Conservation (phyloP, 1,140 invertebrate species). For the Drosophila kikkawai region DNA sequence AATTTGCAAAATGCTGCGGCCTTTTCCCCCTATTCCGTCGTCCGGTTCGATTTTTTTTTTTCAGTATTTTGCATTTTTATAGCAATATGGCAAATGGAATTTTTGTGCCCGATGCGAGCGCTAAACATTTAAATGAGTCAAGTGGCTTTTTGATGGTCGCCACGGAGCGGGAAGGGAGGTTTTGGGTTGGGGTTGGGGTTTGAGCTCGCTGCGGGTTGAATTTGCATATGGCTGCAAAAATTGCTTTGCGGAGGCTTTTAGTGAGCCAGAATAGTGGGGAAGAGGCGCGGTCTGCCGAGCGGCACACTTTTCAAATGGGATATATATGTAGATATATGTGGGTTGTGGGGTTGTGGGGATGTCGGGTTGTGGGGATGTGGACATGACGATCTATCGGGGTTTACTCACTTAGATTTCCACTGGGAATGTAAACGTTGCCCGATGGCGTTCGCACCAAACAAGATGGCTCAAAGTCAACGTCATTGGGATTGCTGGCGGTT, state of each 20-base stretch:
- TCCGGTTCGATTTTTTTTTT: constrained; percentile 29
- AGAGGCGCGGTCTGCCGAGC: background rate
- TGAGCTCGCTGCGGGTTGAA: constrained; percentile 35
- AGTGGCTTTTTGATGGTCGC: constrained; percentile 67
- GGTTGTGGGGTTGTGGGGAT: background rate
- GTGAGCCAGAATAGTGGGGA: background rate
- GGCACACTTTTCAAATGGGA: constrained; percentile 29
- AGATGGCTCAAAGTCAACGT: constrained; percentile 95
- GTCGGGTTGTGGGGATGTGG: background rate
- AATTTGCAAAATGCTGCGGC: constrained; percentile 72
- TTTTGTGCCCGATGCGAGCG: constrained; percentile 58
- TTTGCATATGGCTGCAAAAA: constrained; percentile 66
- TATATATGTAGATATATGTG: constrained; percentile 13
- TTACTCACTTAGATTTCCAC: constrained; percentile 89
- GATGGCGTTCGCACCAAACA: constrained; percentile 95
- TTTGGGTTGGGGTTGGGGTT: background rate
- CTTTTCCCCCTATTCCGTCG: constrained; percentile 1
- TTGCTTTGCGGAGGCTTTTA: constrained; percentile 38
- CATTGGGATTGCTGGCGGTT: constrained; percentile 89
- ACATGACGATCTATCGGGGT: constrained; percentile 7
- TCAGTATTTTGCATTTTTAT: constrained; percentile 73
- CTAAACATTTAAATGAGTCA: constrained; percentile 77
- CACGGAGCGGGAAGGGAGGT: background rate
- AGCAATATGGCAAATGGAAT: constrained; percentile 78
- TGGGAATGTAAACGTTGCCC: constrained; percentile 96